Conservation (phyloP, 2,888 invertebrate species). For the Chrysomela aeneicollis region DNA sequence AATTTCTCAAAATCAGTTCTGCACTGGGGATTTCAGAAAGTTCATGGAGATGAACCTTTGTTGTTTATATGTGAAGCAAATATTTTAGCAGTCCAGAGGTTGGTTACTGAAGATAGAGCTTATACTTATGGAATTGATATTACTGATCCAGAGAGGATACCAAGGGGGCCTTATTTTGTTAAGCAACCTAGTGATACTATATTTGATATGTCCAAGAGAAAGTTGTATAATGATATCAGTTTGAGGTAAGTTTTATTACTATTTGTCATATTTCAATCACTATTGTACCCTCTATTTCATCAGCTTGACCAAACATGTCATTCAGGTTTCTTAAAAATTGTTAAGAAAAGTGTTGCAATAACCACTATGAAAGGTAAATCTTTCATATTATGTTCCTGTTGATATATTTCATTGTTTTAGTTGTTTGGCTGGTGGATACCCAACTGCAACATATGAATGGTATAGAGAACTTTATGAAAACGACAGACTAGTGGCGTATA, state of each 20-base stretch:
- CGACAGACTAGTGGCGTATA: constrained; percentile 73
- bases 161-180: constrained; percentile 88
- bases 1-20: constrained; percentile 75
- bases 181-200: constrained; percentile 84
- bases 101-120: constrained; percentile 77
- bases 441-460: constrained; percentile 90
- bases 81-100: constrained; percentile 73
- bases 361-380: no score
- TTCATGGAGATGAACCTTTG: constrained; percentile 77
- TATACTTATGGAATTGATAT: constrained; percentile 88
- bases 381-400: neutral
- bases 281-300: neutral
- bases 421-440: constrained; percentile 87
- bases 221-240: constrained; percentile 76
- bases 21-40: constrained; percentile 85
- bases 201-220: constrained; percentile 80
- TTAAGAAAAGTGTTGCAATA: no score
- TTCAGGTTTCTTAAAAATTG: no score
- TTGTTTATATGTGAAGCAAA: constrained; percentile 91
- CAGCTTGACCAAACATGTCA: no score
- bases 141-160: constrained; percentile 80
- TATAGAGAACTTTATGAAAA: constrained; percentile 87
- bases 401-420: constrained; percentile 55
- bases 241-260: constrained; percentile 62
- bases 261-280: neutral